phyloP scores from a whole-genome alignment of 2,888 invertebrate genomes.

The Laspeyria flexula region DNA sequence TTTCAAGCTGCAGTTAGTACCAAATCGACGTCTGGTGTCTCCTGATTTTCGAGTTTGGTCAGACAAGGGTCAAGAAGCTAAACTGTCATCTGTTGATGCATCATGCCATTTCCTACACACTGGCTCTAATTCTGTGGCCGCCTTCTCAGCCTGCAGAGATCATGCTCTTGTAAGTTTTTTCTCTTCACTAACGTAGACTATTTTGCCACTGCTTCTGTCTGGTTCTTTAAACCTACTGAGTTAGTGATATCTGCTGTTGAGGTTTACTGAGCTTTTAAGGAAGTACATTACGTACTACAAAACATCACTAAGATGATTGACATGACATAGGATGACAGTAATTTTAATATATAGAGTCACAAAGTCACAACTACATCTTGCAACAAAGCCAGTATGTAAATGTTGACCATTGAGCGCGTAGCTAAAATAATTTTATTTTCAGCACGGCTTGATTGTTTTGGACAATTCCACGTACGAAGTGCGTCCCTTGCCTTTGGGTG shows the following conservation, averaged over 20 bases:
- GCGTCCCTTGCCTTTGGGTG: conserved; percentile 84
- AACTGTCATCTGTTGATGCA: conserved; percentile 65
- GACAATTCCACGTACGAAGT: conserved; percentile 90
- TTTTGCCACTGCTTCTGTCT: too few relatives aligned
- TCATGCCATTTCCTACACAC: conserved; percentile 89
- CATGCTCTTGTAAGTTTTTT: conserved; percentile 85
- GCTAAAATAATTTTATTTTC: conserved; percentile 35
- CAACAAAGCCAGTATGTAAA: too few relatives aligned
- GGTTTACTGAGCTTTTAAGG: too few relatives aligned
- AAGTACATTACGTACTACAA: too few relatives aligned
- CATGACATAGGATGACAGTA: too few relatives aligned
- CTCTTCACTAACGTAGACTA: background rate
- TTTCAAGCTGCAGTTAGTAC: conserved; percentile 87
- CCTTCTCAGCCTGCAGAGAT: conserved; percentile 88
- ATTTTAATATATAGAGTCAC: too few relatives aligned
- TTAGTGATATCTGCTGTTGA: too few relatives aligned
- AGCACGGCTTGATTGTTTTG: conserved; percentile 89
- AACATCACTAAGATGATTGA: too few relatives aligned
- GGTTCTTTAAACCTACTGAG: too few relatives aligned
- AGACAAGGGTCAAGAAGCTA: conserved; percentile 69
- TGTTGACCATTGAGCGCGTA: too few relatives aligned
- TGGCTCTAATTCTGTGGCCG: conserved; percentile 86
- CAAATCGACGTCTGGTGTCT: conserved; percentile 87
- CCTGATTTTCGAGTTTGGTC: conserved; percentile 88
- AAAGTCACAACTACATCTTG: too few relatives aligned